Evolutionary conservation across 1,140 invertebrate species (phyloP).

Genomic region (Helicoverpa zea): DNA sequence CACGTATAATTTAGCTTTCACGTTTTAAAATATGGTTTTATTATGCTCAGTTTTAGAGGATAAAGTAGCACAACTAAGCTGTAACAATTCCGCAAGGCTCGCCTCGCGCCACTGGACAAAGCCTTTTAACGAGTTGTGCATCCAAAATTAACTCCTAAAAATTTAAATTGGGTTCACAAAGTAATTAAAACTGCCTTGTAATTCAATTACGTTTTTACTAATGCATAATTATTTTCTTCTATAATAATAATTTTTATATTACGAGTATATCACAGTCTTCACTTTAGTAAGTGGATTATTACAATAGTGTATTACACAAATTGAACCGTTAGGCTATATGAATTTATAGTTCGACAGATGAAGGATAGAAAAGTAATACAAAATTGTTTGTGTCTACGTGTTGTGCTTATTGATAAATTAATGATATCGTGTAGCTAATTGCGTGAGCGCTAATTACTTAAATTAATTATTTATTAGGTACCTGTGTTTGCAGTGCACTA

Average conservation of each 20-base stretch:
- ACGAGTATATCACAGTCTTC: constrained; percentile 85
- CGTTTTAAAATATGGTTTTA: constrained; percentile 17
- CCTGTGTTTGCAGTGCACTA: constrained; percentile 42
- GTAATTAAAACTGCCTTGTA: constrained; percentile 66
- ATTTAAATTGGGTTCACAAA: constrained; percentile 37
- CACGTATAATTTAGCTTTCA: neutral
- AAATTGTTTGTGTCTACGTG: constrained; percentile 24
- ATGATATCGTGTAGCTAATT: constrained; percentile 38
- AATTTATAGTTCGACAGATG: constrained; percentile 10
- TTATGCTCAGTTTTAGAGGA: neutral
- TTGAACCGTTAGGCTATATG: constrained; percentile 50
- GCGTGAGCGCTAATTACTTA: constrained; percentile 22
- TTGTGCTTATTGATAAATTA: constrained; percentile 26
- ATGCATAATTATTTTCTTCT: constrained; percentile 75
- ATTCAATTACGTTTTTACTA: constrained; percentile 77
- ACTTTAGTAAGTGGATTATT: constrained; percentile 81
- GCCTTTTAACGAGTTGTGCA: constrained; percentile 28
- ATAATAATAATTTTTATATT: constrained; percentile 74
- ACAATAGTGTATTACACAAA: constrained; percentile 53
- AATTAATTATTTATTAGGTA: constrained; percentile 36
- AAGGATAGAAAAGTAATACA: constrained; percentile 3
- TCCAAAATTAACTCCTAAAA: constrained; percentile 35
- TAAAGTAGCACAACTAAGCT: constrained; percentile 7
- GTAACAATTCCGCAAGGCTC: constrained; percentile 10
- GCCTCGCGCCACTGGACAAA: neutral